These are phyloP conservation scores for Rhynchonycteris naso DNA, from an alignment of 2,797 vertebrate genomes.

Conservation along the genomic window DNA sequence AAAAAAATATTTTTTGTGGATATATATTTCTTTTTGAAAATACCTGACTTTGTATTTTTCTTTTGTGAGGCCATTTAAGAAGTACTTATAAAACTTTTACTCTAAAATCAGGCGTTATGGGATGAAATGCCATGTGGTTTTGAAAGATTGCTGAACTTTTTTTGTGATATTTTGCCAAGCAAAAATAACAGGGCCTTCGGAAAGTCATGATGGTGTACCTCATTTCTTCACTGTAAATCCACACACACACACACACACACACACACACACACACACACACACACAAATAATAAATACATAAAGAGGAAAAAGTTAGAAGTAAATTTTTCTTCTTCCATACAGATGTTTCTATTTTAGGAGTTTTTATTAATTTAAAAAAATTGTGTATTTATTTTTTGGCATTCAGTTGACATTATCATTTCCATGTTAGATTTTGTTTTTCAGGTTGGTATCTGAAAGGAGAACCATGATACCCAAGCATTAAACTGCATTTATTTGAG, in stretches of 20 bases:
- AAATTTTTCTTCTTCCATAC: background rate
- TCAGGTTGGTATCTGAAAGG: background rate
- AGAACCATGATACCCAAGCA: background rate
- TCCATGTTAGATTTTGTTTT: background rate
- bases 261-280: too few species aligned
- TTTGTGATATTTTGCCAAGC: background rate
- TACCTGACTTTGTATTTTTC: background rate
- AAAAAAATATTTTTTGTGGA: background rate
- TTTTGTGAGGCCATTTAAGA: slow-evolving; percentile 27
- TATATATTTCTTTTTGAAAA: slow-evolving; percentile 31
- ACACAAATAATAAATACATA: too few species aligned
- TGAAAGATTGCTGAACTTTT: slow-evolving; percentile 43
- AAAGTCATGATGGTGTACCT: background rate
- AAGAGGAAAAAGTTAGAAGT: background rate
- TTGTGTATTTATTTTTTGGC: background rate
- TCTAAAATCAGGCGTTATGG: slow-evolving; percentile 40
- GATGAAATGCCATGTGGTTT: slow-evolving; percentile 13
- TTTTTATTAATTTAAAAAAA: slow-evolving; percentile 44
- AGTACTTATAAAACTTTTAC: slow-evolving; percentile 45
- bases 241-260: too few species aligned
- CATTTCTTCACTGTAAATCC: slow-evolving; percentile 30
- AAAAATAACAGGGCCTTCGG: background rate
- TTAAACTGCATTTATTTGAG: background rate
- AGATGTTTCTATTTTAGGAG: background rate
- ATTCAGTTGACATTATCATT: background rate